Base-by-base conservation (phyloP, 2,113 vertebrate genomes). In the Anser cygnoides region DNA sequence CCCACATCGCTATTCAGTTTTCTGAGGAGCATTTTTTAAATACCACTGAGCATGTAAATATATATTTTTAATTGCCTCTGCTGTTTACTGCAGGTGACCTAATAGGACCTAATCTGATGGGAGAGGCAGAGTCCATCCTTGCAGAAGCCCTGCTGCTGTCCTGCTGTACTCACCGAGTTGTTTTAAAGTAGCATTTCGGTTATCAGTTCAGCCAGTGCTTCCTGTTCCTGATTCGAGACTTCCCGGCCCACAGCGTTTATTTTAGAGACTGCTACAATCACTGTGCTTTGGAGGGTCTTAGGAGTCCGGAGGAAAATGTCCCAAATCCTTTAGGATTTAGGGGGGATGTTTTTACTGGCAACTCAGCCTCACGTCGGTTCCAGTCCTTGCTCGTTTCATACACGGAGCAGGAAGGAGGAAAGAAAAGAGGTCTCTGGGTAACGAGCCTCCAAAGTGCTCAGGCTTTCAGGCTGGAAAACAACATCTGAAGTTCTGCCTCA, bases 171-270 rank as follows among this genome's bases (percentile, higher is more conserved):
- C 81, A 78, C 49, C 62, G 43, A 39, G 20, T n/a, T n/a, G 31
- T 44, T 81, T 74, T 50, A 79, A 67, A 63, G 31, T 1, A 39
- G 8, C 0, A 0, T 82, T 68, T n/a, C 33, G 43, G 22, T 82
- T 95, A 89, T 78, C 84, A 68, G 70, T 65, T 75, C 84, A 61
- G 54, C 49, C 84, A 90, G 49, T 5, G 28, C 54, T 94, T 90
- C 84, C 84, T 87, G 39, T 57, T 93, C 62, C 84, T 57, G 37
- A 76, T 14, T 91, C 62, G 68, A 90, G 87, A 19, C 29, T 87
- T 91, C 75, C 58, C 31, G 11, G 33, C 37, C 74, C 2, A 2
- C 43, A 61, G 28, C 28, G 84, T 87, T 89, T 75, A 46, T 78
- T 81, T 87, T 81, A 61, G 61, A 93, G 41, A 31, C 57, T 74